Evolutionary conservation across 2,888 invertebrate genomes (phyloP), one percentile per base, ranked within the genome.

Genomic region (Chloroclystis v-ata): DNA sequence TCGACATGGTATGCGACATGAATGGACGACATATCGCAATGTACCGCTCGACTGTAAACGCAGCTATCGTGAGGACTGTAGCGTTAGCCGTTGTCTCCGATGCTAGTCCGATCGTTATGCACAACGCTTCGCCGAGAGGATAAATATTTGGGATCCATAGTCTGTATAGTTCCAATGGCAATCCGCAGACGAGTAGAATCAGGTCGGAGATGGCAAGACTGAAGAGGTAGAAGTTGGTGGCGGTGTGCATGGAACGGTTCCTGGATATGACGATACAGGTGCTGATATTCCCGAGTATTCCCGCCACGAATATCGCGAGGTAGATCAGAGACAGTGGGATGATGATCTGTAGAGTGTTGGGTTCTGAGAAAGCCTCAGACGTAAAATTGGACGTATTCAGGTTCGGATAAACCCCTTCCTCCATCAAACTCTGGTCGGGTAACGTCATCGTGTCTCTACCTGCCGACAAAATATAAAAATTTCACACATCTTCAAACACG

Each of bases 1-100:
- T 95, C 1, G 95, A 95, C 90, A 95, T 92, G 2, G 94, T 94
- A 71, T 95, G 95, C 1, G 93, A 92, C 67, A 92, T 89, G 65
- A 97, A 94, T 0, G 97, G 97, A 68, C 94, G 92, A 67, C 95
- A 95, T 61, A 96, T 95, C 4, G 95, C 95, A 28, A 95, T 92
- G 72, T 95, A 97, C 52, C 97, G 89, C 75, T 97, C 97, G 9
- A 96, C 92, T 0, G 94, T 97, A 75, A 97, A 97, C 1, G 95
- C 95, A 0, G 95, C 95, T 64, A 97, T 97, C 8, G 94, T 94
- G 52, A 94, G 78, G 1, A 97, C 95, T 0, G 96, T 96, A 0
- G 95, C 95, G 69, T 95, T 94, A 12, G 94, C 92, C 0, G 94
- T 93, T n/a, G 94, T 94, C 78, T 97, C 97, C 0, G 96, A 94